Evolutionary conservation across 2,888 invertebrate species (phyloP), one percentile per base, ranked within the genome.

Genomic region (Branchipolynoe longqiensis): DNA sequence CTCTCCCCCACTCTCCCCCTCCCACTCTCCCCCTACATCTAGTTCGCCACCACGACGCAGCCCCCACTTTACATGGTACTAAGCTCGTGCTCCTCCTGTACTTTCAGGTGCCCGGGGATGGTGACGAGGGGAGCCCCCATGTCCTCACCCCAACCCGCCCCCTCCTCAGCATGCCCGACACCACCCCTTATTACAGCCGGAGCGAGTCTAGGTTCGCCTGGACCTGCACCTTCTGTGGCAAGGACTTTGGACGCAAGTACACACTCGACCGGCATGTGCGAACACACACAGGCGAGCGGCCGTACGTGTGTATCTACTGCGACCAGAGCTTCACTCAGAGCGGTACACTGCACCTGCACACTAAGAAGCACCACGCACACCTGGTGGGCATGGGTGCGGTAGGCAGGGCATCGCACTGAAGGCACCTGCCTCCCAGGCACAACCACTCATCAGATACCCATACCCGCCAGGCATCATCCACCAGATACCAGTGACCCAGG

Each of bases 291-390:
- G 78, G 78, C 6, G 78, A 78, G 78, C 25, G 33, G 41, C 78
- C 78, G 8, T 78, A 78, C 28, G 78, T 78, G 78, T 78, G 78
- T 25, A 8, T 1, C 0, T 14, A 22, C 31, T 78, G 78, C 22
- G 78, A 48, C 12, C 41, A 78, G 78, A 8, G 12, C 28, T 78
- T 78, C 31, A 78, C 78, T 4, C 78, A 78, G 78, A 78, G 78
- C 22, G 78, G 78, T 8, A 78, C 78, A 18, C 78, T 78, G 8
- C 31, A 31, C 14, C 25, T 78, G 41, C 78, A 78, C 41, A 41
- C 33, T 22, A 69, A 69, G 69, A 69, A 69, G n/a, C 33, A 33
- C 33, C 69, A 69, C 38, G 62, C 12, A 2, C 31, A 28, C 2
- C 48, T 12, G n/a, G n/a, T n/a, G n/a, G n/a, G n/a, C n/a, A n/a